Conservation (phyloP, 2,797 vertebrate species). For the Sphenopsis melanotis region DNA sequence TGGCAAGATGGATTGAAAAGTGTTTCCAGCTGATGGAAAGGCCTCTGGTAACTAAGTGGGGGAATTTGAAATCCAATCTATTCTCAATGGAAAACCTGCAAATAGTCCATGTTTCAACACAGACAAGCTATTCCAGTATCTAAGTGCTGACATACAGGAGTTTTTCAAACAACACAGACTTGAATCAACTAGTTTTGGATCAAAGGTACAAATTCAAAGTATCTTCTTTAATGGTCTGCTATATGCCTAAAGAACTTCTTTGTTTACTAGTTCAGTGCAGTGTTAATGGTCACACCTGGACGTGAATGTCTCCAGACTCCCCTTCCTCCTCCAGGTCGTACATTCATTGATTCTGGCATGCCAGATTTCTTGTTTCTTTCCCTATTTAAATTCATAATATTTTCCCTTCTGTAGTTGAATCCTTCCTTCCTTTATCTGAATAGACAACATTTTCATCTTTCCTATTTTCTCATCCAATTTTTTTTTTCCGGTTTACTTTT, state of each 20-base stretch:
- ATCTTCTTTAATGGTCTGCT: neutral
- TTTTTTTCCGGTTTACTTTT: neutral
- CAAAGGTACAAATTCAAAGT: neutral
- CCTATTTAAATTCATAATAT: neutral
- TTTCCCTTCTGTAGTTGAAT: neutral
- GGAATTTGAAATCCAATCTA: constrained; percentile 63
- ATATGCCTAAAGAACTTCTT: neutral
- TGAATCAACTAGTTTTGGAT: neutral
- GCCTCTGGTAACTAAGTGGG: constrained; percentile 50
- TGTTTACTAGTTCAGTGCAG: neutral
- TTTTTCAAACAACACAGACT: neutral
- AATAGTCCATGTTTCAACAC: constrained; percentile 24
- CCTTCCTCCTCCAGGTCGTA: neutral
- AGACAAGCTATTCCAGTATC: neutral
- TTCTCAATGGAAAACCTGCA: constrained; percentile 25
- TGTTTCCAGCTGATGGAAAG: constrained; percentile 69
- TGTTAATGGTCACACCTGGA: neutral
- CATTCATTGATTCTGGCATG: neutral
- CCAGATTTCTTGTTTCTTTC: neutral
- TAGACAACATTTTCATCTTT: neutral
- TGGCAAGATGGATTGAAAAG: constrained; percentile 70
- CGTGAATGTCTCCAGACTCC: neutral
- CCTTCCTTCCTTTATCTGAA: neutral
- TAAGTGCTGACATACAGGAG: neutral
- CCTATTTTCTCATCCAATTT: neutral